These are phyloP conservation scores for Brachypodius melanocephalos DNA, from an alignment of 2,113 vertebrate genomes.

Conservation along the genomic window DNA sequence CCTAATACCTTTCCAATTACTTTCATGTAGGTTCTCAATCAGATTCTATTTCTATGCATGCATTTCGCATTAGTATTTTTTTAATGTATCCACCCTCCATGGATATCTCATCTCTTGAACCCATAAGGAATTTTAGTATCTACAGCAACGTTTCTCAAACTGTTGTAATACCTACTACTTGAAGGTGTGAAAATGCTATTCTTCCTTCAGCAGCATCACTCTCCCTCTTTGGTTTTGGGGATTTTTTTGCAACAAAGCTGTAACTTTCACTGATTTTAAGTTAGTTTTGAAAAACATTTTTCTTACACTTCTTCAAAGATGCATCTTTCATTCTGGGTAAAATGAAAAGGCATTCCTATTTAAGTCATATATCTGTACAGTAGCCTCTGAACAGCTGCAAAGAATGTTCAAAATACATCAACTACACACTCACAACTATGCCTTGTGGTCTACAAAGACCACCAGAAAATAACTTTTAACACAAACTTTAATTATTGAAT, in stretches of 20 bases:
- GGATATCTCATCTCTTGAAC: background rate
- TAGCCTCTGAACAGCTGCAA: background rate
- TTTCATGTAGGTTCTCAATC: background rate
- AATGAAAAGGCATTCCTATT: background rate
- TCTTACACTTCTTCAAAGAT: background rate
- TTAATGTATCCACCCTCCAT: background rate
- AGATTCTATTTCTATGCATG: background rate
- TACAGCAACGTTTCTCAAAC: background rate
- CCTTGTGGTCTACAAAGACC: background rate
- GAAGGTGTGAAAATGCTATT: background rate
- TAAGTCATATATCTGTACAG: background rate
- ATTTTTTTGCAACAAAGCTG: background rate
- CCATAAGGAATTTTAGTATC: background rate
- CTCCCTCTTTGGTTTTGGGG: accelerated
- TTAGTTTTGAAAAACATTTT: background rate
- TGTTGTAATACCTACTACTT: background rate
- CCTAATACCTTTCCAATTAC: background rate
- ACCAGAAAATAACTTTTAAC: background rate
- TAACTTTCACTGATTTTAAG: background rate
- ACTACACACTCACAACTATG: background rate
- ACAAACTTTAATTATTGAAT: background rate
- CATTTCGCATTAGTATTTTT: background rate
- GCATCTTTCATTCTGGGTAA: background rate
- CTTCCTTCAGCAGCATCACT: background rate
- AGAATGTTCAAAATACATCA: background rate